These are phyloP conservation scores for Bufo bufo DNA, from an alignment of 2,113 vertebrate genomes.

Conservation along the genomic window DNA sequence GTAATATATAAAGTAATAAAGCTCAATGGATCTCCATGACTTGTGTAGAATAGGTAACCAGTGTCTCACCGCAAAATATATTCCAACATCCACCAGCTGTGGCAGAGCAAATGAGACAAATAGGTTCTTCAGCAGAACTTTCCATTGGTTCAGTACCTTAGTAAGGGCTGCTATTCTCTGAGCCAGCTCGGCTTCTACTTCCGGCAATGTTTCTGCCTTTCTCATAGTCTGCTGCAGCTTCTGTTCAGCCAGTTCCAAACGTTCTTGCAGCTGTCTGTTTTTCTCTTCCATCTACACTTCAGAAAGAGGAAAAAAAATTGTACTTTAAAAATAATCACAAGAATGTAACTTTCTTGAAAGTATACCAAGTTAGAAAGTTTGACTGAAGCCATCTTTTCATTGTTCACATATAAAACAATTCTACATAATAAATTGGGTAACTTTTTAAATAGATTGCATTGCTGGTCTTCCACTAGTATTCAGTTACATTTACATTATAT, in stretches of 20 bases:
- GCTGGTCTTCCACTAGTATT: background rate
- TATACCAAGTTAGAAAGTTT: background rate
- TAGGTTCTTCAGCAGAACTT: background rate
- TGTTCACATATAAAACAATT: background rate
- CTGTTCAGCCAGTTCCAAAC: slow-evolving; percentile 95
- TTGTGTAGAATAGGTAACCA: background rate
- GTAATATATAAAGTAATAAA: background rate
- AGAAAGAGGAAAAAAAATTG: background rate
- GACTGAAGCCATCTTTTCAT: background rate
- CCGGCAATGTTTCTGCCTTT: slow-evolving; percentile 95
- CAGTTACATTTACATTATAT: background rate
- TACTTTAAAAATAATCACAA: too few species aligned
- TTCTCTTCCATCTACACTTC: slow-evolving; percentile 93
- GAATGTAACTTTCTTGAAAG: background rate
- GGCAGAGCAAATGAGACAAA: background rate
- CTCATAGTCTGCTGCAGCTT: slow-evolving; percentile 99
- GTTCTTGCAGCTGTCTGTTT: slow-evolving; percentile 94
- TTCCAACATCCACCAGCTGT: background rate
- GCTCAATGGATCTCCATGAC: background rate
- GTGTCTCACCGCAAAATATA: background rate
- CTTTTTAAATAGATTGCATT: background rate
- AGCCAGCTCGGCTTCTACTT: slow-evolving; percentile 97
- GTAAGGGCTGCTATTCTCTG: slow-evolving; percentile 98
- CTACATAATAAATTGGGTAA: background rate
- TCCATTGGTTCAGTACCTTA: slow-evolving; percentile 78